Evolutionary conservation across 2,888 invertebrate genomes (phyloP), one percentile per base, ranked within the genome.

Genomic region (Mactromeris polynyma): DNA sequence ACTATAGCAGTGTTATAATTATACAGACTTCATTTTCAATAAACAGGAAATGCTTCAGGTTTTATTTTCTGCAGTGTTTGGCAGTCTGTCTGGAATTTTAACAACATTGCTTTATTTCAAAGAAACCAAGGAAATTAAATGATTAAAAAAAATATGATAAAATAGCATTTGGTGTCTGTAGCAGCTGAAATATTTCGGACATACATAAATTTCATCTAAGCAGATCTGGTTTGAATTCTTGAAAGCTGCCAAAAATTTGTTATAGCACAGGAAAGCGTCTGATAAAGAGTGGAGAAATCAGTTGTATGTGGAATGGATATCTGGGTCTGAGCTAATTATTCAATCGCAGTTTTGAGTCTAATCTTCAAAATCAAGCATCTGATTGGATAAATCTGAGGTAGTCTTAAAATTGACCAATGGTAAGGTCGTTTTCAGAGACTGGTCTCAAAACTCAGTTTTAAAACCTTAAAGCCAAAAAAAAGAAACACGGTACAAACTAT

Each of bases 21-120:
- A 73, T 73, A 17, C 73, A 73, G 73, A 33, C 73, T n/a, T 58
- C n/a, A 33, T 31, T 73, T 33, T 73, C 73, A 4, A n/a, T 11
- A 73, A 33, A 73, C 73, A 73, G 73, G 73, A 73, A 73, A 36
- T 73, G 73, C 73, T 73, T 31, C 14, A 73, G 2, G 73, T 73
- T 73, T 73, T 33, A 73, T 73, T 73, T 64, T 73, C 73, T 36
- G 33, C 33, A 33, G 73, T 14, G 73, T 21, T 73, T 73, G 73
- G 33, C 73, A 73, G 17, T 14, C 36, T 19, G 36, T 73, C 36
- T 73, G 36, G 69, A 36, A 73, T 73, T 73, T 73, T 58, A 58
- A 58, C 58, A 21, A 58, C 58, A 58, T 26, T 14, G 17, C 73
- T 36, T 17, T 26, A 14, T 2, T 73, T 73, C 73, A 73, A 33